Evolutionary conservation across 2,888 invertebrate genomes (phyloP).

Genomic region (Cephus pulcher): DNA sequence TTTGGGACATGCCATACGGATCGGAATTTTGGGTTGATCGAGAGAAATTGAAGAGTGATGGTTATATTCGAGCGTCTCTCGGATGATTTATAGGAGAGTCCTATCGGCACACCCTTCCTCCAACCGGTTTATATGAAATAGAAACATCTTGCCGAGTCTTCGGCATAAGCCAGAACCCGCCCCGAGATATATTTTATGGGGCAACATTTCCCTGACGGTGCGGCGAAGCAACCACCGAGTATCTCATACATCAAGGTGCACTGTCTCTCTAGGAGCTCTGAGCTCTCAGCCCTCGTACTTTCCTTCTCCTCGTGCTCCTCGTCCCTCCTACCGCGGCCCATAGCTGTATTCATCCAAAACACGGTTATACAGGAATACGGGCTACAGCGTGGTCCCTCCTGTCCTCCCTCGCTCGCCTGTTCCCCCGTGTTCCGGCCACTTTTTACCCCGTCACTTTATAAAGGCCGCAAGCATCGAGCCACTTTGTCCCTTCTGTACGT

Average conservation of each 20-base stretch:
- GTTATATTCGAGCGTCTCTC: not conserved
- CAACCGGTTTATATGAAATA: constrained; percentile 40
- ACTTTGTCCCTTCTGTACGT: not conserved
- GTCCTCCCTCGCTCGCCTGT: not conserved
- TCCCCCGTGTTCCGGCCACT: not conserved
- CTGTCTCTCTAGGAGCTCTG: constrained; percentile 16
- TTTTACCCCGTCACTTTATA: constrained; percentile 4
- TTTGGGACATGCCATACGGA: not conserved
- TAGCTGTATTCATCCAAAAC: constrained; percentile 41
- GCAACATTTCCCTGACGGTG: constrained; percentile 50
- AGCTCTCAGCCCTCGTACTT: constrained; percentile 10
- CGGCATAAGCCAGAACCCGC: constrained; percentile 35
- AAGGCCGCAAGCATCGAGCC: not conserved
- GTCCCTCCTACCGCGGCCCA: constrained; percentile 22
- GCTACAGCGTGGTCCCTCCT: not conserved
- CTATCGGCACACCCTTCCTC: constrained; percentile 2
- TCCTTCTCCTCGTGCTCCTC: constrained; percentile 11
- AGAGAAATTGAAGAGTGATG: not conserved
- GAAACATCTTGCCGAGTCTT: constrained; percentile 43
- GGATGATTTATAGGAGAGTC: not conserved
- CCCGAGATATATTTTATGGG: constrained; percentile 53
- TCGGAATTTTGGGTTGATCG: not conserved
- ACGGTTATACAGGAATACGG: constrained; percentile 16
- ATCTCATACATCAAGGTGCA: constrained; percentile 45
- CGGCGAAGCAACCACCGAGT: constrained; percentile 40